phyloP scores from a whole-genome alignment of 1,140 invertebrate genomes.

The Drosophila pseudoananassae region DNA sequence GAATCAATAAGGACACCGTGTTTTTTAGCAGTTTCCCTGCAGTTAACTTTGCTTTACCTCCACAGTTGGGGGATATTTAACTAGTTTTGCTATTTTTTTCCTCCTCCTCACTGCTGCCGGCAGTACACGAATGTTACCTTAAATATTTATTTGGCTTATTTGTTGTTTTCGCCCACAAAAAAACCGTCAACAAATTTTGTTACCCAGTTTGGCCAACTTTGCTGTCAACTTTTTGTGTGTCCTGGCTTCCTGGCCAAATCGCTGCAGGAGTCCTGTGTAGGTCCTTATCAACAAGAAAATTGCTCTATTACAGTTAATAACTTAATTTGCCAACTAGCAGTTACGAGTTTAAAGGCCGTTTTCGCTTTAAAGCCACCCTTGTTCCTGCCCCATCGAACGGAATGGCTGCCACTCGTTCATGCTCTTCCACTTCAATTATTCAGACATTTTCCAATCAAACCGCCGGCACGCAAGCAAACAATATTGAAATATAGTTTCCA shows the following conservation, averaged over 20 bases:
- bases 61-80: constrained; percentile 55
- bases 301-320: constrained; percentile 49
- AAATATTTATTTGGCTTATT: constrained; percentile 65
- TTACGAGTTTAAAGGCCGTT: constrained; percentile 10
- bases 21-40: constrained; percentile 14
- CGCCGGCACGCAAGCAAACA: constrained; percentile 16
- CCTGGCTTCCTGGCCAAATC: constrained; percentile 25
- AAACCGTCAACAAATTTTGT: constrained; percentile 53
- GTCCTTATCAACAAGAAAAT: constrained; percentile 34
- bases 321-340: constrained; percentile 25
- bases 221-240: constrained; percentile 34
- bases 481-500: constrained; percentile 60
- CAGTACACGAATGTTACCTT: constrained; percentile 28
- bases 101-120: constrained; percentile 18
- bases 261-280: constrained; percentile 1
- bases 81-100: constrained; percentile 66
- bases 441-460: constrained; percentile 50
- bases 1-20: constrained; percentile 59
- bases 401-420: constrained; percentile 14
- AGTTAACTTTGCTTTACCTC: constrained; percentile 36
- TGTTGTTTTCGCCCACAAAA: constrained; percentile 27
- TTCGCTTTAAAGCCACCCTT: constrained; percentile 16
- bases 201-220: constrained; percentile 35
- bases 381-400: constrained; percentile 7
- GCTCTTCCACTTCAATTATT: constrained; percentile 45